Evolutionary conservation across 1,140 invertebrate genomes (phyloP).

Genomic region (Pseudomyrmex cubaensis): DNA sequence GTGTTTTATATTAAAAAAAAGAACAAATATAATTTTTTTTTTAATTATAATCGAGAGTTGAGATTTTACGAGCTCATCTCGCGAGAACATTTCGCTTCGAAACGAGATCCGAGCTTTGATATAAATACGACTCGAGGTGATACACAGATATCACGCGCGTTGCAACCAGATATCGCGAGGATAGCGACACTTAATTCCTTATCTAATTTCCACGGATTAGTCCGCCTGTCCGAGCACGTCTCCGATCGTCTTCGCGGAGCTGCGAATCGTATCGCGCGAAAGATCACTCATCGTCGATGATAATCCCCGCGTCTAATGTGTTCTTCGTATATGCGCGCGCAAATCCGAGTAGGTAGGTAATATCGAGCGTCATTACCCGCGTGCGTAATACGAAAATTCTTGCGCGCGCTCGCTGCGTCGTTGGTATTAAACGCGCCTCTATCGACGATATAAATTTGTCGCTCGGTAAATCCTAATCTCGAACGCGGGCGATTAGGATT

Average conservation of each 20-base stretch:
- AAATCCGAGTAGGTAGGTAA: constrained; percentile 4
- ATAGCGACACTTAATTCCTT: constrained; percentile 8
- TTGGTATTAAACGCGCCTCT: constrained; percentile 29
- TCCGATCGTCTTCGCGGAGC: background rate
- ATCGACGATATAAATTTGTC: constrained; percentile 45
- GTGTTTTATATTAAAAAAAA: background rate
- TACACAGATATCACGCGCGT: too few relatives aligned
- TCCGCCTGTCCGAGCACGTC: background rate
- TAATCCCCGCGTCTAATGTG: constrained; percentile 48
- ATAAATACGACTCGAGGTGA: too few relatives aligned
- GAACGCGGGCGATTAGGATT: constrained; percentile 54
- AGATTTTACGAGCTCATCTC: background rate
- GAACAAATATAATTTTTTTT: background rate
- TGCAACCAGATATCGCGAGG: background rate
- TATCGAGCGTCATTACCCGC: background rate
- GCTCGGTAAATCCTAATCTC: constrained; percentile 25
- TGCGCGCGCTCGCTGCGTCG: background rate
- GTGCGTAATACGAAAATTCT: too few relatives aligned
- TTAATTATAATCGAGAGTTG: background rate
- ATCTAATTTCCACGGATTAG: constrained; percentile 31
- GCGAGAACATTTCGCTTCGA: too few relatives aligned
- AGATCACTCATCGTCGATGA: constrained; percentile 38
- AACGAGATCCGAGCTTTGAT: too few relatives aligned
- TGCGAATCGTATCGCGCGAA: background rate
- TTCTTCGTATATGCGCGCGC: background rate